A percentile compares a stretch with the other conserved stretches of the same genome.
Conservation (phyloP, 2,888 invertebrate genomes). For the Limenitis camilla region DNA sequence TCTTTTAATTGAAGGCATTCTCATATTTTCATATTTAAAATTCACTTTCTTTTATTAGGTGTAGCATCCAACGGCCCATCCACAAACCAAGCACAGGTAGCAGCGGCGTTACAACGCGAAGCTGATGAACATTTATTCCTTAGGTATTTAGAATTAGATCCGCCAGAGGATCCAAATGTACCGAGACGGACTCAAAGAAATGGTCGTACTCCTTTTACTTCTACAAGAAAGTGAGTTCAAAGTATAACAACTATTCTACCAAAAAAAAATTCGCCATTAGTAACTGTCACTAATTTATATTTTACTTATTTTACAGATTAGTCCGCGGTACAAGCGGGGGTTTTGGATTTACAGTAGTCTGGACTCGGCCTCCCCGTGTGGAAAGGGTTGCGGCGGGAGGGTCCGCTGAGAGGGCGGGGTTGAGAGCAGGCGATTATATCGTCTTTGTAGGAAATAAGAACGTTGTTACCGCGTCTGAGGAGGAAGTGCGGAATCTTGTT, state of each 20-base stretch:
- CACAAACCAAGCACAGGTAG: constrained; percentile 68
- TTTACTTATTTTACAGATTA: constrained; percentile 36
- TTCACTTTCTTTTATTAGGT: constrained; percentile 31
- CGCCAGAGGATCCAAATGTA: constrained; percentile 78
- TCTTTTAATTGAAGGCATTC: not conserved
- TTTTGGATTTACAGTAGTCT: constrained; percentile 90
- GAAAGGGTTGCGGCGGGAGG: constrained; percentile 87
- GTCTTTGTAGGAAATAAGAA: constrained; percentile 91
- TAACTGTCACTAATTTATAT: not conserved
- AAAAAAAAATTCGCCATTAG: not conserved
- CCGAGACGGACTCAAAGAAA: constrained; percentile 72
- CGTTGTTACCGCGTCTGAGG: constrained; percentile 86
- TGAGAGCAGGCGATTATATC: constrained; percentile 88
- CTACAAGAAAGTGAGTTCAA: constrained; percentile 76
- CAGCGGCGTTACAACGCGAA: constrained; percentile 76
- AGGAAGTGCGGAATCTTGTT: constrained; percentile 77
- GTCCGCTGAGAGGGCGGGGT: constrained; percentile 88
- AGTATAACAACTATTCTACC: not conserved
- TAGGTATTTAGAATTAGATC: constrained; percentile 86
- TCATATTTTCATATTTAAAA: not conserved
- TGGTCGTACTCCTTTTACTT: constrained; percentile 89
- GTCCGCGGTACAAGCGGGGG: constrained; percentile 75
- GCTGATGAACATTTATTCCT: constrained; percentile 84
- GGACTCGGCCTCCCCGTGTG: constrained; percentile 91
- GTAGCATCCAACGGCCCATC: constrained; percentile 58